Evolutionary conservation across 2,797 vertebrate species (phyloP).

Genomic region (Thunnus albacares): DNA sequence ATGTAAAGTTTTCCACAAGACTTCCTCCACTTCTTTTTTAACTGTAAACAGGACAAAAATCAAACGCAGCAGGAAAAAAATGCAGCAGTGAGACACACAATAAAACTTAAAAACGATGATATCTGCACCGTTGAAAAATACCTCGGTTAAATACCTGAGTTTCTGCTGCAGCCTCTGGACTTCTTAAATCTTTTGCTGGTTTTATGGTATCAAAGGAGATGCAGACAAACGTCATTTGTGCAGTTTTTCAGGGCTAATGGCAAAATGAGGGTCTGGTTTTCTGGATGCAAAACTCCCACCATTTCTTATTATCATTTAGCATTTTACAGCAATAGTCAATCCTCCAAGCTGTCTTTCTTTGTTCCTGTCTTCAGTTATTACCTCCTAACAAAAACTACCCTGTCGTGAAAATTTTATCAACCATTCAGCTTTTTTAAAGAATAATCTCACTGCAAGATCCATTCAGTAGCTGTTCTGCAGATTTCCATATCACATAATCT

Average conservation of each 20-base stretch:
- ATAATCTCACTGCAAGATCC: too few relatives aligned
- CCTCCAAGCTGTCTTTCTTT: too few relatives aligned
- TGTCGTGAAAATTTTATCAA: too few relatives aligned
- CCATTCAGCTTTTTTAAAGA: too few relatives aligned
- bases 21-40: neutral
- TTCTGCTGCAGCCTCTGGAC: neutral
- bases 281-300: neutral
- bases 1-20: neutral
- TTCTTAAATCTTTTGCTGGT: neutral
- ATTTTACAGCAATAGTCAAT: too few relatives aligned
- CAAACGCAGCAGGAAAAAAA: neutral
- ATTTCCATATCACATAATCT: too few relatives aligned
- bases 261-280: neutral
- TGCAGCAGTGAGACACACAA: neutral
- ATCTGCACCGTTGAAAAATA: neutral
- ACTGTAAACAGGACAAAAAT: neutral
- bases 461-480: too few relatives aligned
- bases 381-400: too few relatives aligned
- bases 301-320: neutral
- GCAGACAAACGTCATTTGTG: neutral
- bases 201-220: neutral
- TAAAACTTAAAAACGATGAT: too few relatives aligned
- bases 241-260: neutral
- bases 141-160: neutral
- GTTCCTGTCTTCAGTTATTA: too few relatives aligned